A percentile compares a stretch with the other conserved stretches of the same genome.
phyloP scores from a whole-genome alignment of 2,797 vertebrate species.

The Tauraco hartlaubi region DNA sequence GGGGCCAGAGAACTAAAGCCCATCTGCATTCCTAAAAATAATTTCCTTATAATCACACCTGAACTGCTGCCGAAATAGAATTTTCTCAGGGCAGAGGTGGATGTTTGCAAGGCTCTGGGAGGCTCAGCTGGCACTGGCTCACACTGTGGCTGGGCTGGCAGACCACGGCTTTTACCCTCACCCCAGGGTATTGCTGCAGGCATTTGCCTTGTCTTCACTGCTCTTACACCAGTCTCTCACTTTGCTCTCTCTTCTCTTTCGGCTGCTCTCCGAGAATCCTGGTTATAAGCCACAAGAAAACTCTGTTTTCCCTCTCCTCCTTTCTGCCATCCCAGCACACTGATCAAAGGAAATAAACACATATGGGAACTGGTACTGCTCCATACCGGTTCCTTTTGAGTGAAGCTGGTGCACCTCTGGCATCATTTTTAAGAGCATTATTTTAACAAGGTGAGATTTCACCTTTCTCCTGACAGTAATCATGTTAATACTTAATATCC shows the following conservation, averaged over 20 bases:
- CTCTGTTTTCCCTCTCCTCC: background rate
- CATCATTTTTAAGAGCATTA: background rate
- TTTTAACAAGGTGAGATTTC: background rate
- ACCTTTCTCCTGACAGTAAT: background rate
- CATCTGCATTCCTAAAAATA: background rate
- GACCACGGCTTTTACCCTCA: background rate
- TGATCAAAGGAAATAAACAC: background rate
- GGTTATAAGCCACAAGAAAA: background rate
- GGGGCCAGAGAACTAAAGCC: background rate
- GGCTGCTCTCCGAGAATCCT: background rate
- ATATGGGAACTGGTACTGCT: background rate
- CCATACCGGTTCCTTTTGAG: accelerated
- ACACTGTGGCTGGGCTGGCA: background rate
- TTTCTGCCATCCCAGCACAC: background rate
- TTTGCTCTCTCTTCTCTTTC: background rate
- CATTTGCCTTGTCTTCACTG: background rate
- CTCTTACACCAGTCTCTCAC: background rate
- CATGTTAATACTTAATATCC: background rate
- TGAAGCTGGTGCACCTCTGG: background rate
- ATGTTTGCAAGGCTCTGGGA: background rate
- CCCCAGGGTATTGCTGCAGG: background rate
- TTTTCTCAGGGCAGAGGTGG: background rate
- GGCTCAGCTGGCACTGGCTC: background rate
- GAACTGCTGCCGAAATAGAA: background rate
- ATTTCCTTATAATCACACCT: too few relatives aligned